A percentile compares a stretch with the other conserved stretches of the same genome.
phyloP scores from a whole-genome alignment of 2,797 vertebrate genomes.

The Muraenolepis orangiensis region DNA sequence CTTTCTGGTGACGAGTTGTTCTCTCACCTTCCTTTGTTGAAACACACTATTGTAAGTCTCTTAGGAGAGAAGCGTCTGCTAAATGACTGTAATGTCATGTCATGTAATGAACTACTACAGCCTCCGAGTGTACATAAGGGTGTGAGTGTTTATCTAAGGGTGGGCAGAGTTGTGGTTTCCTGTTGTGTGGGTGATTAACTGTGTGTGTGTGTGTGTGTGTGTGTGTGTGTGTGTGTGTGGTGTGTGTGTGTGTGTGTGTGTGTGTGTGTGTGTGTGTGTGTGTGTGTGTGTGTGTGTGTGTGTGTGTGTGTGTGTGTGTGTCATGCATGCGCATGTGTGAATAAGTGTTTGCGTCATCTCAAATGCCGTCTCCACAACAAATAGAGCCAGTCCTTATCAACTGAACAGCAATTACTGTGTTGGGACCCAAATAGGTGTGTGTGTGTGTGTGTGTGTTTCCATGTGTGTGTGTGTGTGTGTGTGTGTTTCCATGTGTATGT shows the following conservation, averaged over 20 bases:
- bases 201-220: slow-evolving; percentile 4
- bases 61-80: too few relatives aligned
- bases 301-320: slow-evolving; percentile 14
- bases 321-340: slow-evolving; percentile 13
- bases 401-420: not conserved
- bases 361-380: slow-evolving; percentile 43
- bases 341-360: slow-evolving; percentile 2
- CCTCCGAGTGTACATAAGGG: slow-evolving; percentile 1
- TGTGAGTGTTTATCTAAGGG: slow-evolving; percentile 20
- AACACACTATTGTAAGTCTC: too few relatives aligned
- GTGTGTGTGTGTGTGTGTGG: slow-evolving; percentile 17
- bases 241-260: slow-evolving; percentile 10
- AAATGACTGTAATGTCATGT: too few relatives aligned
- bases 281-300: slow-evolving; percentile 4
- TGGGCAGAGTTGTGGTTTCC: too few relatives aligned
- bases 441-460: slow-evolving; percentile 6
- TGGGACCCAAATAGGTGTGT: too few relatives aligned
- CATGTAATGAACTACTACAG: slow-evolving; percentile 38
- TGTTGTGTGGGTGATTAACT: too few relatives aligned
- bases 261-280: slow-evolving; percentile 2
- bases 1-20: too few relatives aligned
- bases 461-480: slow-evolving; percentile 6
- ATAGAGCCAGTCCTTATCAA: slow-evolving; percentile 37
- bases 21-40: too few relatives aligned
- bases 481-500: slow-evolving; percentile 24